These are phyloP conservation scores for Ditula angustiorana DNA, from an alignment of 2,888 invertebrate species.

Conservation along the genomic window DNA sequence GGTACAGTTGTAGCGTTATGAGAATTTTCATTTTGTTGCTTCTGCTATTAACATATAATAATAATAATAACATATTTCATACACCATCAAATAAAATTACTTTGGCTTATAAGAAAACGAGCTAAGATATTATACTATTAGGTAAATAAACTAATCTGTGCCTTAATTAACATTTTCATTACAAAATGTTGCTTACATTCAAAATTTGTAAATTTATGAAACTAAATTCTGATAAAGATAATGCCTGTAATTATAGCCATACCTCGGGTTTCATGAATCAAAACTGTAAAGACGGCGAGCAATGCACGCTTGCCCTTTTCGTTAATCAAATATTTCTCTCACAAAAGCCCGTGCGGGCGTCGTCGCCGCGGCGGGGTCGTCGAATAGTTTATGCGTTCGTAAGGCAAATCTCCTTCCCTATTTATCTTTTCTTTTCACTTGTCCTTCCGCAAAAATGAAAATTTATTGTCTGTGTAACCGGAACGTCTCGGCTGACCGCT, in stretches of 20 bases:
- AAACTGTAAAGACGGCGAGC: constrained; percentile 7
- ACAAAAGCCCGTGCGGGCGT: constrained; percentile 41
- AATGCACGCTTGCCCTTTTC: constrained; percentile 45
- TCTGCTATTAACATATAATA: neutral
- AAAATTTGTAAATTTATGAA: constrained; percentile 9
- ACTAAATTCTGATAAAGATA: neutral
- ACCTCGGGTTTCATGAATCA: constrained; percentile 28
- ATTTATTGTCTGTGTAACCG: constrained; percentile 67
- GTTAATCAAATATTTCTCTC: constrained; percentile 64
- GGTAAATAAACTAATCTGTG: neutral
- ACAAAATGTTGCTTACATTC: constrained; percentile 20
- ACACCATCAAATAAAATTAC: too few species aligned
- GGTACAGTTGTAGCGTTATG: constrained; percentile 5
- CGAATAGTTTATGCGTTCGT: constrained; percentile 61
- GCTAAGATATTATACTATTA: too few species aligned
- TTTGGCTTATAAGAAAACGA: too few species aligned
- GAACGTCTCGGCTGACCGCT: constrained; percentile 41
- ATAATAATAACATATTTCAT: neutral
- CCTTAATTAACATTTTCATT: constrained; percentile 1
- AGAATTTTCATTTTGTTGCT: constrained; percentile 17
- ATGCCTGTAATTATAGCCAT: constrained; percentile 3
- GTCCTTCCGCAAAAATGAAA: constrained; percentile 78
- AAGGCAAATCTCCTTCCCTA: constrained; percentile 67
- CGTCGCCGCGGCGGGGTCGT: constrained; percentile 46
- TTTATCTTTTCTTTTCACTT: constrained; percentile 80